Evolutionary conservation across 2,113 vertebrate genomes (phyloP), one percentile per base, ranked within the genome.

Genomic region (Chaenogobius annularis): DNA sequence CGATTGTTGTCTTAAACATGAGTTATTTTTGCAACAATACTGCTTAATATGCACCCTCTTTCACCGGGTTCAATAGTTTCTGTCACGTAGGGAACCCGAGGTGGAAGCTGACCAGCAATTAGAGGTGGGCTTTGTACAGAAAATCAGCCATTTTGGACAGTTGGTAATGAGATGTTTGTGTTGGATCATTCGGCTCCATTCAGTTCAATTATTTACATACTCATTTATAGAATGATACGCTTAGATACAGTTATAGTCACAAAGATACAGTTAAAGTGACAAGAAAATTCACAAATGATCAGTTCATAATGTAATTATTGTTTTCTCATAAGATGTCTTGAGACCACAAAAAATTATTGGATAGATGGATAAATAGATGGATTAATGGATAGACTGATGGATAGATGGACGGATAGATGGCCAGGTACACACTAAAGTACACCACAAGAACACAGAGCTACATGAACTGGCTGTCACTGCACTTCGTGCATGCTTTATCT

Each of bases 11-110:
- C 35, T n/a, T n/a, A 40, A 63, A 63, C 35, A 40, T 40, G 61
- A 40, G 61, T 40, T 63, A 43, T 40, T 63, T 19, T n/a, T 5
- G 31, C 35, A 20, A 63, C 17, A 63, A 63, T 43, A 43, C 61
- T 43, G 61, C 35, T 63, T 43, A 40, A 63, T 43, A 40, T 63
- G 61, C 61, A 20, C n/a, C 61, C 61, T 63, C 35, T 63, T 43
- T 63, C 31, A 63, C 37, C 9, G 55, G 20, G 35, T n/a, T 63
- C 9, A 63, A 37, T 40, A 63, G 35, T 43, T 63, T 63, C 31
- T 63, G 31, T 20, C 35, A 63, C 15, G 19, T 9, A 17, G 23
- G 8, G 58, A 35, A 8, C 35, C 58, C 15, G 7, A 6, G 3
- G 3, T 37, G 26, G 58, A 59, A 15, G 22, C 56, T 59, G 22